A percentile compares a stretch with the other conserved stretches of the same genome.
These are phyloP conservation scores for Cheilosia soror DNA, from an alignment of 2,888 invertebrate genomes.

Conservation along the genomic window DNA sequence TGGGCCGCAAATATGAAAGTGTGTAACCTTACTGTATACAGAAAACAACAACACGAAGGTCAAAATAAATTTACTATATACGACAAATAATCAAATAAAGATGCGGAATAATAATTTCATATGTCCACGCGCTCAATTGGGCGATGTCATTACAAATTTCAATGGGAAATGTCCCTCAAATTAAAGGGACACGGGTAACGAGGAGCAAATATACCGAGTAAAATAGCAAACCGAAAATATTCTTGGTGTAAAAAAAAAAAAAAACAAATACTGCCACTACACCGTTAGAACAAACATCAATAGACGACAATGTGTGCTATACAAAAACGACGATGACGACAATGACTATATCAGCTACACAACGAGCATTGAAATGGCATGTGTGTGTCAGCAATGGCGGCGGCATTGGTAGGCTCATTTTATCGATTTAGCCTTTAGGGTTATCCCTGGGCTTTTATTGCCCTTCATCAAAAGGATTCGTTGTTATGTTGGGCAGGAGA, in stretches of 20 bases:
- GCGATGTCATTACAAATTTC: conserved; percentile 16
- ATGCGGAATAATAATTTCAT: conserved; percentile 5
- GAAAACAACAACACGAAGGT: conserved; percentile 39
- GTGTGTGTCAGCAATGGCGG: conserved; percentile 27
- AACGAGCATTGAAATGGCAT: conserved; percentile 49
- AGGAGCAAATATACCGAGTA: background rate
- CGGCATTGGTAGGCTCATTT: conserved; percentile 47
- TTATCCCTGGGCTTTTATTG: conserved; percentile 59
- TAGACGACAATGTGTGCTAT: conserved; percentile 40
- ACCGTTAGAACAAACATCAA: conserved; percentile 46
- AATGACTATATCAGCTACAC: conserved; percentile 56
- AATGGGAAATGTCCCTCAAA: conserved; percentile 28
- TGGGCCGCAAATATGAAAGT: conserved; percentile 23
- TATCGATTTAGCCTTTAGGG: conserved; percentile 62
- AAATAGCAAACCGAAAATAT: conserved; percentile 11
- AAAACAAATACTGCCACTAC: conserved; percentile 8
- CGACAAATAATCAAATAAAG: background rate
- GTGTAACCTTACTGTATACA: conserved; percentile 39
- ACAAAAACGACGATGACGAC: conserved; percentile 48
- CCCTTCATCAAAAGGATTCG: conserved; percentile 54
- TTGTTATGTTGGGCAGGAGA: background rate
- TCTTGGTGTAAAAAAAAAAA: conserved; percentile 14
- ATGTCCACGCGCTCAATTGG: conserved; percentile 28
- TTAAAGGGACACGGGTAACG: conserved; percentile 13
- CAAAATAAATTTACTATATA: conserved; percentile 1